A percentile compares a stretch with the other conserved stretches of the same genome.
These are phyloP conservation scores for Coleophora flavipennella DNA, from an alignment of 2,888 invertebrate species.

Conservation along the genomic window DNA sequence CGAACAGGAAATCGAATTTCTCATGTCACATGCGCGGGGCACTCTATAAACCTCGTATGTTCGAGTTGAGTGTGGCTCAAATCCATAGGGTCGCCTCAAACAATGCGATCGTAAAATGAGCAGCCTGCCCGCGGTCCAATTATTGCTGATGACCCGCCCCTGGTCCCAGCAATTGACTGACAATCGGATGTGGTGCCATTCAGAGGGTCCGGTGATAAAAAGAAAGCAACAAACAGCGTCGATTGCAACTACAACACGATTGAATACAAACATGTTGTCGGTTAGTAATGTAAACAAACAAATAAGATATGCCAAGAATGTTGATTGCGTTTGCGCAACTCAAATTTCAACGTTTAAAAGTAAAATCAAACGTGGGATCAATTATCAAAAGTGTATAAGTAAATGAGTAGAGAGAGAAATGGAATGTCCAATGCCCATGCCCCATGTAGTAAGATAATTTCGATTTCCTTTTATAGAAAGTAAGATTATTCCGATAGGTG, in stretches of 20 bases:
- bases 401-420: slow-evolving; percentile 55
- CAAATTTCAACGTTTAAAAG: slow-evolving; percentile 37
- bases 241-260: not conserved
- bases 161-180: slow-evolving; percentile 35
- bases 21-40: slow-evolving; percentile 20
- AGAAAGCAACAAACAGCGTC: slow-evolving; percentile 9
- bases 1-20: slow-evolving; percentile 44
- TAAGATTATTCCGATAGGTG: slow-evolving; percentile 57
- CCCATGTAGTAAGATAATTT: slow-evolving; percentile 61
- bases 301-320: slow-evolving; percentile 30
- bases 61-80: slow-evolving; percentile 16
- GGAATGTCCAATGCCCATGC: slow-evolving; percentile 33
- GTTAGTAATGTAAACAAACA: slow-evolving; percentile 4
- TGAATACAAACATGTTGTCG: no score
- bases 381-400: slow-evolving; percentile 50
- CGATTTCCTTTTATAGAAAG: slow-evolving; percentile 72
- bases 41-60: slow-evolving; percentile 31
- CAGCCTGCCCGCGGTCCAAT: slow-evolving; percentile 18
- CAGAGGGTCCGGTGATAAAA: slow-evolving; percentile 25
- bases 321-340: slow-evolving; percentile 33
- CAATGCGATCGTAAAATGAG: slow-evolving; percentile 47
- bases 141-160: slow-evolving; percentile 17
- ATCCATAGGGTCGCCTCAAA: slow-evolving; percentile 35
- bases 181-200: slow-evolving; percentile 41
- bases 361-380: slow-evolving; percentile 45